Evolutionary conservation across 1,140 invertebrate genomes (phyloP), one percentile per base, ranked within the genome.

Genomic region (Akabosia matsudoensis): DNA sequence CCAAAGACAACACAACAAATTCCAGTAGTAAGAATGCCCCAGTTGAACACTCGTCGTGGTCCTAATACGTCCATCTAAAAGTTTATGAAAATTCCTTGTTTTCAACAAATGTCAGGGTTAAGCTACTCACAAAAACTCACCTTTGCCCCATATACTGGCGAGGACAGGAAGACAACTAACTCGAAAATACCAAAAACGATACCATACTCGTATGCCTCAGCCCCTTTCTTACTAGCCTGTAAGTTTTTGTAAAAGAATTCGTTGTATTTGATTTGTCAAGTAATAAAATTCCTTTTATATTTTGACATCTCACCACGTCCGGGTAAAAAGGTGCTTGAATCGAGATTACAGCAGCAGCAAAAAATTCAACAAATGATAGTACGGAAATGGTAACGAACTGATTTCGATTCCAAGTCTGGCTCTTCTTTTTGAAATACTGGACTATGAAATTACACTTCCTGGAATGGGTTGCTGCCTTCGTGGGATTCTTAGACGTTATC

Each of bases 151-250:
- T 95, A 96, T 13, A 97, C 79, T 0, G 95, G 95, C 82, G 93
- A 94, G 45, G 94, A 88, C 13, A 95, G 82, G 83, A 97, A 95
- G 28, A 96, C 94, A 0, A 93, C 89, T n/a, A 97, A 85, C 83
- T 97, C 94, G 85, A 96, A 97, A 37, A 94, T 87, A 0, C 95
- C 95, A 84, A 97, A 97, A 0, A 97, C 94, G 52, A 97, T 86
- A 1, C 95, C 95, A 87, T 95, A 95, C 82, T 96, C 92, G 24
- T 93, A 92, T 0, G 93, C 90, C 13, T 91, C 88, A 4, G 92
- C 92, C 54, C 93, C 93, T 88, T 96, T 96, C 56, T 87, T 88
- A 82, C 92, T 91, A 16, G 94, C 93, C 92, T 95, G 85, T 76
- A 67, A 4, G 54, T 71, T 31, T 16, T 71, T 31, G 26, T 71